Conservation (phyloP, 53 echinoderm and acorn worm species). For the Luidia sarsii region DNA sequence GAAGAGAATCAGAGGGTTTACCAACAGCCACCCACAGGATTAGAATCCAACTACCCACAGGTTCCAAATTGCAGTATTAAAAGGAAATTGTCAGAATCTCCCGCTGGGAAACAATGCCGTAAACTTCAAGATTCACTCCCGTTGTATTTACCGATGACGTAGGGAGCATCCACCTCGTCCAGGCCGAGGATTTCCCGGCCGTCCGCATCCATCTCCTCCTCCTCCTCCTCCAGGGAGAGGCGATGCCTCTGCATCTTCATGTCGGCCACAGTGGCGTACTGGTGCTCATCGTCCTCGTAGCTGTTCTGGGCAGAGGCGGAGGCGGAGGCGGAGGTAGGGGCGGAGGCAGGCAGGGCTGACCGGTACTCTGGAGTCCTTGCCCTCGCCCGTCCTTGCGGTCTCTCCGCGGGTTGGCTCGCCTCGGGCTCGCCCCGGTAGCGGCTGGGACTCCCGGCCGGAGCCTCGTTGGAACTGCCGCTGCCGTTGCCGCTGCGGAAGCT, state of each 20-base stretch:
- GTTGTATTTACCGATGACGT: constrained; percentile 62
- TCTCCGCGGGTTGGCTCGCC: no score
- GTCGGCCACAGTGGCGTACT: constrained; percentile 43
- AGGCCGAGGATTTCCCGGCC: constrained; percentile 42
- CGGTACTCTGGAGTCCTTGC: constrained; percentile 1
- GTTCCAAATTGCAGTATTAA: no score
- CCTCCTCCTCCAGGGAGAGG: background rate
- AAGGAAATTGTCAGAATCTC: no score
- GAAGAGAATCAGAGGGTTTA: no score
- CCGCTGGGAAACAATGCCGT: no score
- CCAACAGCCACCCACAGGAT: no score
- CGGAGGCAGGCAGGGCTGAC: background rate
- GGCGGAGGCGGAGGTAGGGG: no score
- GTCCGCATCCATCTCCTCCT: constrained; percentile 8
- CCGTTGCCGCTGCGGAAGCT: constrained; percentile 32
- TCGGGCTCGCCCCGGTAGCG: background rate
- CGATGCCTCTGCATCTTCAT: background rate
- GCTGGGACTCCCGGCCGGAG: background rate
- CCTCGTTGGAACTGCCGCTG: constrained; percentile 31
- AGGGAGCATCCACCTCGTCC: constrained; percentile 56
- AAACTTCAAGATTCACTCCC: no score
- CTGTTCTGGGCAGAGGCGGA: background rate
- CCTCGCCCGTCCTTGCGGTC: background rate
- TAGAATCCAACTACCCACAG: no score
- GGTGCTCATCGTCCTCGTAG: constrained; percentile 40